phyloP scores from a whole-genome alignment of 2,113 vertebrate genomes.

The Pycnonotus jocosus region DNA sequence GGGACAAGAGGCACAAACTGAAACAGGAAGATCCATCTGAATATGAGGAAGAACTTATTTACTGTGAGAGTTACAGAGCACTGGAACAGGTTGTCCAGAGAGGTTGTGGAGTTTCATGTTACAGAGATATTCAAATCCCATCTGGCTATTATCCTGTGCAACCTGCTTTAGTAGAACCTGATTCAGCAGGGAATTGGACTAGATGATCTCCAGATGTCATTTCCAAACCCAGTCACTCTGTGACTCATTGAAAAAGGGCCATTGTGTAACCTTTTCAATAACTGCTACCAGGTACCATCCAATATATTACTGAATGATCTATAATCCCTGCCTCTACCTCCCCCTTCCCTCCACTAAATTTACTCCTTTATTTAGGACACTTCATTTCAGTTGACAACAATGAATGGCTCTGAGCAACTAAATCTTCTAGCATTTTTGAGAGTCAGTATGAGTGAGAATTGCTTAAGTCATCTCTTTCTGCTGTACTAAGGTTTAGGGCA shows the following conservation, averaged over 20 bases:
- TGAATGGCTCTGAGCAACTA: background rate
- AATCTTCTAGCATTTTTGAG: background rate
- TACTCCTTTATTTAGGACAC: background rate
- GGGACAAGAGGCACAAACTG: background rate
- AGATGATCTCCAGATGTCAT: background rate
- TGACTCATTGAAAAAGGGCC: background rate
- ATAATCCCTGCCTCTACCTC: background rate
- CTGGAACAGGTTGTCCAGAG: background rate
- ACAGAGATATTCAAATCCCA: background rate
- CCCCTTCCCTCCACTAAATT: background rate
- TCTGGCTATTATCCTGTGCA: background rate
- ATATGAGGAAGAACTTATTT: background rate
- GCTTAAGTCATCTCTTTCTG: background rate
- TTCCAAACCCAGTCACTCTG: background rate
- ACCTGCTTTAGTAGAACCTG: background rate
- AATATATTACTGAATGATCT: background rate
- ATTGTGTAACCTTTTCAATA: background rate
- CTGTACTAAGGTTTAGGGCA: background rate
- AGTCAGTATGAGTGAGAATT: background rate
- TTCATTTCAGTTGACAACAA: rapidly evolving
- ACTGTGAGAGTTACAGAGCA: background rate
- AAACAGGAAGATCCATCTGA: background rate
- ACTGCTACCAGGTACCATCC: background rate
- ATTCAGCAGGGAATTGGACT: background rate
- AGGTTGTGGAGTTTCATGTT: background rate